These are phyloP conservation scores for Callyntrura sp. DNA, from an alignment of 2,888 invertebrate species.

Conservation along the genomic window DNA sequence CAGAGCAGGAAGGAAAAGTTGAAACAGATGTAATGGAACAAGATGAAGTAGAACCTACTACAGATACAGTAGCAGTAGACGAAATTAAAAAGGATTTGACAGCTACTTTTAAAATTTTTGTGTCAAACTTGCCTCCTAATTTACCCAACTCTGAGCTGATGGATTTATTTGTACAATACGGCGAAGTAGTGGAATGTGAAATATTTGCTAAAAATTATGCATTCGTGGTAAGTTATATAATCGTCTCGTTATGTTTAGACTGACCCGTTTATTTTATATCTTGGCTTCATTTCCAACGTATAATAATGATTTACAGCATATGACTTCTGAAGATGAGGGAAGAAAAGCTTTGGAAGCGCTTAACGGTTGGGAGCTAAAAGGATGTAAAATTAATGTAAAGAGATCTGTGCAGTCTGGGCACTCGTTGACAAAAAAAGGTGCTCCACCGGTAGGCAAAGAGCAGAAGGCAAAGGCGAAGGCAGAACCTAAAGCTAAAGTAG, in stretches of 20 bases:
- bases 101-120: conserved; percentile 80
- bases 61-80: background rate
- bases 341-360: conserved; percentile 67
- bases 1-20: background rate
- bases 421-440: background rate
- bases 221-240: conserved; percentile 82
- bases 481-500: no score
- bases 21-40: conserved; percentile 7
- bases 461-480: background rate
- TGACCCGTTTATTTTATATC: conserved; percentile 11
- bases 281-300: background rate
- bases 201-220: conserved; percentile 81
- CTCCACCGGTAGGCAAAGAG: background rate
- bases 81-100: conserved; percentile 8
- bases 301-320: conserved; percentile 62
- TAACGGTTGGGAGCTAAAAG: conserved; percentile 64
- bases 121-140: conserved; percentile 79
- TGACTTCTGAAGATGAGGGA: conserved; percentile 66
- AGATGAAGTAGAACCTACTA: background rate
- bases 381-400: conserved; percentile 70
- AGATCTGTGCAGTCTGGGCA: conserved; percentile 62
- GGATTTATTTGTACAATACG: conserved; percentile 78
- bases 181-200: conserved; percentile 81
- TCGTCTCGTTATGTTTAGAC: no score
- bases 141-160: conserved; percentile 71